Base-by-base conservation (phyloP, 2,888 invertebrate species). In the Agrotis clavis region DNA sequence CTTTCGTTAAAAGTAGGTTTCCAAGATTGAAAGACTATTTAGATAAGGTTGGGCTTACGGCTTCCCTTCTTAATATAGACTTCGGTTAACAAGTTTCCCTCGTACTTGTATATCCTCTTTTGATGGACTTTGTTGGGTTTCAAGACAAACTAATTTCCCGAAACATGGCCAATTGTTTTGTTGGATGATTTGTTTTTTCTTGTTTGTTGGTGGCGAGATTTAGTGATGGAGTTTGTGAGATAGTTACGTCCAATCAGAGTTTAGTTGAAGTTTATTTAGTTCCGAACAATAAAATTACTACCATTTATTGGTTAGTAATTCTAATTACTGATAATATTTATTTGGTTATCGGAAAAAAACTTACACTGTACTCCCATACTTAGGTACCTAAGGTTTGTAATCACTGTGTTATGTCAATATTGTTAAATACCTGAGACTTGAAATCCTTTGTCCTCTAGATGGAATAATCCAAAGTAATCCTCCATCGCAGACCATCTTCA, bases 91-190 rank as follows among this genome's bases (percentile, higher is more conserved):
- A 76, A 79, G 74, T 73, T 79, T 47, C 14, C 53, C 61, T 25
- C 25, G 25, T 25, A 51, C 71, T 59, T 11, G 18, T 56, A 45
- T 35, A 76, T 79, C 76, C 51, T 79, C 65, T 79, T 71, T 76
- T 76, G 79, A 79, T 76, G 35, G 79, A 73, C 19, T 79, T 79
- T 61, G 21, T 64, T 57, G 19, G 25, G 61, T 59, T 74, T 78
- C 47, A 63, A 71, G 35, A 74, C 71, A 53, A 79, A 76, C 79
- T 73, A 79, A 76, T 79, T 65, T 76, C 61, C 50, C 56, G 61
- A 65, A 45, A 72, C 73, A 61, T 61, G 60, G 13, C 62, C 41
- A 65, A 50, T 59, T 73, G 63, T 64, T 78, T 61, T 73, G 74
- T 79, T 65, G 51, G 7, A 19, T 65, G 65, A 48, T 73, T 79